Base-by-base conservation (phyloP, 2,113 vertebrate genomes). In the Ptychochromis oligacanthus region DNA sequence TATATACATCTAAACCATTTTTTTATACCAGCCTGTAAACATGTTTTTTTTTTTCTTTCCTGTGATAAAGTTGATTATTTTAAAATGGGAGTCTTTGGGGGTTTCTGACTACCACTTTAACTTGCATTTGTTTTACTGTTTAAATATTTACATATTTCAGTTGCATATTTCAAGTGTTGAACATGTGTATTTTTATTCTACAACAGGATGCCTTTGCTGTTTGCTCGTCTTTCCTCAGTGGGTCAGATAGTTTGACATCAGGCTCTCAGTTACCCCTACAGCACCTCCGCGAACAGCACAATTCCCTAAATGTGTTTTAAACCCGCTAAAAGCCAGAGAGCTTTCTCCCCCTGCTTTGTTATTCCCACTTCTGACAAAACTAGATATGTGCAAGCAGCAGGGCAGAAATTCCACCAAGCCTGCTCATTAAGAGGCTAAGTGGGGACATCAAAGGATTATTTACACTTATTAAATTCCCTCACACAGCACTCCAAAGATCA, bases 191-290 rank as follows among this genome's bases (percentile, higher is more conserved):
- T 36, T 36, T 36, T 7, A 36, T 6, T 36, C 8, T 36, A 36
- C 3, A 36, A 36, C 36, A 36, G 36, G 36, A 36, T 36, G 36
- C 36, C 36, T 36, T 36, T 36, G 36, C 8, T 36, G 8, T 40
- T 20, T 13, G 13, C 46, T 17, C 15, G 5, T 17, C n/a, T 85
- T 61, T 85, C 36, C 24, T 12, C 34, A 90, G 74, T 31, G 82
- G 83, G 60, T 86, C 84, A 2, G 88, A 93, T 65, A 88, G 95
- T 52, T 26, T 87, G 55, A 84, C 86, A 38, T 93, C 92, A 80
- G 87, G 82, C 81, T 87, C 36, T 59, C 80, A 14, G 15, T 75
- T 54, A 55, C 49, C 67, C 11, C 22, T 43, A 56, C 4, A 13
- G 54, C 17, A 49, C 78, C 62, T 54, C 82, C 59, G 75, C 84